Conservation (phyloP, 2,797 vertebrate species). For the Xenopus petersii region DNA sequence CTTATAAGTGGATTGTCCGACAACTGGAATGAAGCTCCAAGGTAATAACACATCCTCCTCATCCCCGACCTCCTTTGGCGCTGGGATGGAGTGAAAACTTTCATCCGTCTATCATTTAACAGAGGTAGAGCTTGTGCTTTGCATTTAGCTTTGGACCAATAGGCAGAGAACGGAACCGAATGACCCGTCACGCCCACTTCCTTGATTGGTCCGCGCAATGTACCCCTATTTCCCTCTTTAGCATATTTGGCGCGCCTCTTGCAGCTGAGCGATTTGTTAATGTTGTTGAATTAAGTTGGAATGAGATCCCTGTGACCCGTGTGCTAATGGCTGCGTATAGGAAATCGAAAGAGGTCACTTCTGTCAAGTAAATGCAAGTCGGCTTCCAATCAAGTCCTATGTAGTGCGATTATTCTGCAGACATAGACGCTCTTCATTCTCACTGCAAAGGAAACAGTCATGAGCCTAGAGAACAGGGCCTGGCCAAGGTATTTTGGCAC, state of each 20-base stretch:
- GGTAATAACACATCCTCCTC: conserved; percentile 77
- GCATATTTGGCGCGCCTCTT: conserved; percentile 59
- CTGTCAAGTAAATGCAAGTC: conserved; percentile 7
- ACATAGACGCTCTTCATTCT: neutral
- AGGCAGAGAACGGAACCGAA: conserved; percentile 59
- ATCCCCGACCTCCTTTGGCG: conserved; percentile 69
- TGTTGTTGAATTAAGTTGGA: neutral
- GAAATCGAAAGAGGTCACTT: conserved; percentile 11
- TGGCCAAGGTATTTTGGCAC: too few species aligned
- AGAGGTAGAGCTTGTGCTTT: conserved; percentile 49
- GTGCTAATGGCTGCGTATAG: neutral
- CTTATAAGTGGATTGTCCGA: conserved; percentile 36
- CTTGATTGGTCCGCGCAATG: conserved; percentile 64
- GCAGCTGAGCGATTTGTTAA: conserved; percentile 3
- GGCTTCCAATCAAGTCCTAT: neutral
- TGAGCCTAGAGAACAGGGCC: conserved; percentile 4
- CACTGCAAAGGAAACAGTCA: conserved; percentile 31
- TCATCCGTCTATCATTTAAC: conserved; percentile 61
- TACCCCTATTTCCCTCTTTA: conserved; percentile 48
- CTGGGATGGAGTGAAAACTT: conserved; percentile 70
- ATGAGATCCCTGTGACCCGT: conserved; percentile 2
- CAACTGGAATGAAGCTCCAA: conserved; percentile 66
- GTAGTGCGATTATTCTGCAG: conserved; percentile 1
- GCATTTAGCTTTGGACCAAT: conserved; percentile 60
- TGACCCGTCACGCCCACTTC: conserved; percentile 12